Conservation (phyloP, 2,113 vertebrate species). For the Psilopogon haemacephalus region DNA sequence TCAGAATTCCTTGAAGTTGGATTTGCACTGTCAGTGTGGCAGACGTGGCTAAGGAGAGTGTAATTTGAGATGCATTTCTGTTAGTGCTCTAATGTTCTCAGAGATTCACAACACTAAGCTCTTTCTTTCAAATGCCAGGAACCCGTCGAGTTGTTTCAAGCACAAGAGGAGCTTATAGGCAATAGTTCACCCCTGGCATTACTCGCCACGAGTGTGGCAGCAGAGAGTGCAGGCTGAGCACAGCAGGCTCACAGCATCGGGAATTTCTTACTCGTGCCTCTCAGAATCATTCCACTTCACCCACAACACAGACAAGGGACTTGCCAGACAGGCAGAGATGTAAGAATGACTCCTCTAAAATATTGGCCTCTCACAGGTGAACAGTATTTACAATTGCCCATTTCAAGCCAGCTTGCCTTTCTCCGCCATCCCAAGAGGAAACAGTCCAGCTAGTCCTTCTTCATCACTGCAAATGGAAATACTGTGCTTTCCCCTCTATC, state of each 20-base stretch:
- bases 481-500: background rate
- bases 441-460: background rate
- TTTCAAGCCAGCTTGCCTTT: background rate
- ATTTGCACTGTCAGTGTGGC: background rate
- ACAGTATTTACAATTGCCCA: background rate
- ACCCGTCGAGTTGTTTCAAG: background rate
- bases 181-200: background rate
- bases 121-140: background rate
- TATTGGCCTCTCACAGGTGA: background rate
- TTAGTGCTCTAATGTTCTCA: background rate
- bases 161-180: background rate
- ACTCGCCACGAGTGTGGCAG: accelerated
- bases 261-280: background rate
- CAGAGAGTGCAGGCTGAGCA: background rate
- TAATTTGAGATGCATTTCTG: background rate
- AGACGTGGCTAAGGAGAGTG: background rate
- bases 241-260: background rate
- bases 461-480: background rate
- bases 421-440: background rate
- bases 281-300: background rate
- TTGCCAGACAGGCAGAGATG: background rate
- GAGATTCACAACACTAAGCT: background rate
- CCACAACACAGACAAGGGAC: background rate
- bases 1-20: background rate
- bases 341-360: background rate